Percentiles rank a stretch among this genome's conserved stretches.
Evolutionary conservation across 2,797 vertebrate genomes (phyloP).

Genomic region (Sarcophilus harrisii): DNA sequence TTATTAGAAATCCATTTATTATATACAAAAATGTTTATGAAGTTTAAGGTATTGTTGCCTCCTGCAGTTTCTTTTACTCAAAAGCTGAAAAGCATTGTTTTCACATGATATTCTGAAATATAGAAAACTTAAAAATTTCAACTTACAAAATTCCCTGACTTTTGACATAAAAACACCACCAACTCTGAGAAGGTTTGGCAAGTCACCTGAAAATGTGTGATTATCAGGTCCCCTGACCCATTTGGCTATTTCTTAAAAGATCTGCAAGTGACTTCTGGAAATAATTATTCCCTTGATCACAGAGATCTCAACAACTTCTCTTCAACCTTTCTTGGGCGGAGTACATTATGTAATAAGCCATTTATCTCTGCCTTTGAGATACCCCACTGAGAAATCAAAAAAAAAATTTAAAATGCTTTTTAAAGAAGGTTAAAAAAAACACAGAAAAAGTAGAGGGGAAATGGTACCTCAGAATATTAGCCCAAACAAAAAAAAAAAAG

Average conservation of each 20-base stretch:
- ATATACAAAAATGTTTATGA: constrained; percentile 49
- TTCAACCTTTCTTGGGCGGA: background rate
- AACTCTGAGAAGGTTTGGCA: background rate
- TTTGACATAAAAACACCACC: constrained; percentile 16
- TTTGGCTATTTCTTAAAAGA: background rate
- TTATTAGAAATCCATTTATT: constrained; percentile 49
- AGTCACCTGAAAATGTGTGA: accelerated
- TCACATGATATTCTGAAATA: constrained; percentile 12
- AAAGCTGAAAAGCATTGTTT: background rate
- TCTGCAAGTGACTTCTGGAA: constrained; percentile 12
- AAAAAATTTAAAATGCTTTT: constrained; percentile 64
- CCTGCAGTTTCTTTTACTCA: background rate
- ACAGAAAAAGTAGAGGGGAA: background rate
- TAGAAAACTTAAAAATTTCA: constrained; percentile 47
- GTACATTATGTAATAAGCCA: background rate
- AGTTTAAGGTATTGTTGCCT: constrained; percentile 49
- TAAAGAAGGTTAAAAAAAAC: constrained; percentile 60
- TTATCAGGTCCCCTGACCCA: background rate
- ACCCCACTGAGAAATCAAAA: constrained; percentile 61
- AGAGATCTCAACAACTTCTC: constrained; percentile 19
- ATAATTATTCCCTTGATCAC: constrained; percentile 21
- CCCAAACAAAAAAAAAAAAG: constrained; percentile 71
- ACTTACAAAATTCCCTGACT: accelerated
- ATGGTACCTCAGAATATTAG: constrained; percentile 68
- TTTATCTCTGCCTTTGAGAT: background rate